Base-by-base conservation (phyloP, 2,888 invertebrate species). In the Apotomis betuletana region DNA sequence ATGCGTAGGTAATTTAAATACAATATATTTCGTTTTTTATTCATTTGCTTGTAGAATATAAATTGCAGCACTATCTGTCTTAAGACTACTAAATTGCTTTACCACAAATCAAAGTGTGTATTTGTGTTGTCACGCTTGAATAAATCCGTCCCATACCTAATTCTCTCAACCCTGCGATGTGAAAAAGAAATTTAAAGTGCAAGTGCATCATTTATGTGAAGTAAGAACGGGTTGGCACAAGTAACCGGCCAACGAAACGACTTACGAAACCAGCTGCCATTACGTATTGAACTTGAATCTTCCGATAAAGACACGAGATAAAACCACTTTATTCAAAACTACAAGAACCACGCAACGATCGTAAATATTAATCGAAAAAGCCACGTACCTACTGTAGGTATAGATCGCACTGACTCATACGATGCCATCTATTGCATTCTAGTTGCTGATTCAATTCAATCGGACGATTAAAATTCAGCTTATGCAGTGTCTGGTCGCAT, bases 381-480 rank as follows among this genome's bases (percentile, higher is more conserved):
- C n/a, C 44, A 44, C 61, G 54, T 55, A 64, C 61, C 46, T 55
- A 64, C 9, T 54, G 46, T 62, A 69, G 4, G 38, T 49, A 60
- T 59, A 49, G 62, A 10, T 54, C 13, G n/a, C n/a, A 54, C 68
- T 72, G 62, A 68, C 75, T 78, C 78, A 76, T 79, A 78, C 77
- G 79, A 80, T 79, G 81, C 77, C 82, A 83, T 82, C 85, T 83
- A 83, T 80, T 86, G 87, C 87, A 89, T 89, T 89, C 84, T 85
- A 85, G 85, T 85, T 80, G 84, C 79, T 82, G 78, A 89, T 90
- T 90, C 87, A 88, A 90, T 89, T 87, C 87, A 92, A 90, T 90
- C 81, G 88, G 87, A 74, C 78, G 78, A 88, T 92, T 92, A 87
- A 87, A 87, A 92, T 92, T 92, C 92, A 87, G 83, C 86, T 85